Percentiles rank a stretch among this genome's conserved stretches.
phyloP scores from a whole-genome alignment of 64 coral and sea anemone species.

The Montipora foliosa region DNA sequence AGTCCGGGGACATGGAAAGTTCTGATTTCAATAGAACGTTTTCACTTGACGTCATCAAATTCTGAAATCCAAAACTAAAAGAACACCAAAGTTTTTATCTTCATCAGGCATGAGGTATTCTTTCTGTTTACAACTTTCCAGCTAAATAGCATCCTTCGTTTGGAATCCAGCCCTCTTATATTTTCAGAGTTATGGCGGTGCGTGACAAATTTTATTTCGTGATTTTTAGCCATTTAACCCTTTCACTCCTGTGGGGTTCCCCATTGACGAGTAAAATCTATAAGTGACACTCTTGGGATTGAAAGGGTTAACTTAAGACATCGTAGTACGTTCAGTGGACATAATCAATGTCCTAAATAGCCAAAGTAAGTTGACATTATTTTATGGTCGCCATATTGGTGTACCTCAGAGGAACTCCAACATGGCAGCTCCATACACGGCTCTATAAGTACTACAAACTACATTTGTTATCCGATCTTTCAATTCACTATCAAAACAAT shows the following conservation, averaged over 20 bases:
- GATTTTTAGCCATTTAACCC: no score
- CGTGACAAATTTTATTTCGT: no score
- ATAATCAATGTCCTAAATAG: neutral
- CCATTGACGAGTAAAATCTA: no score
- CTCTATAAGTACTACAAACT: neutral
- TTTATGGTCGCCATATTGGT: neutral
- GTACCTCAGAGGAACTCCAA: neutral
- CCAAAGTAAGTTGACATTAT: neutral
- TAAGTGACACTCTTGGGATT: no score
- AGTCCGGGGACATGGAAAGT: no score
- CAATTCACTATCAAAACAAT: no score
- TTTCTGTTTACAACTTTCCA: conserved; percentile 11
- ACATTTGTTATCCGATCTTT: no score
- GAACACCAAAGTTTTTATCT: neutral
- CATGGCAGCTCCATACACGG: neutral
- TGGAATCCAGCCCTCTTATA: neutral
- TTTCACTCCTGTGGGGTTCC: no score
- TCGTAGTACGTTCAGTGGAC: neutral
- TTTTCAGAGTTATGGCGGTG: no score
- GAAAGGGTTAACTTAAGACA: neutral
- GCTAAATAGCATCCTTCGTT: conserved; percentile 12
- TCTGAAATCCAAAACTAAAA: no score
- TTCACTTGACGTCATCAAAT: no score
- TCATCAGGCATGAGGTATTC: neutral
- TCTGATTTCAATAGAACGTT: no score